Base-by-base conservation (phyloP, 2,113 vertebrate species). In the Promerops cafer region DNA sequence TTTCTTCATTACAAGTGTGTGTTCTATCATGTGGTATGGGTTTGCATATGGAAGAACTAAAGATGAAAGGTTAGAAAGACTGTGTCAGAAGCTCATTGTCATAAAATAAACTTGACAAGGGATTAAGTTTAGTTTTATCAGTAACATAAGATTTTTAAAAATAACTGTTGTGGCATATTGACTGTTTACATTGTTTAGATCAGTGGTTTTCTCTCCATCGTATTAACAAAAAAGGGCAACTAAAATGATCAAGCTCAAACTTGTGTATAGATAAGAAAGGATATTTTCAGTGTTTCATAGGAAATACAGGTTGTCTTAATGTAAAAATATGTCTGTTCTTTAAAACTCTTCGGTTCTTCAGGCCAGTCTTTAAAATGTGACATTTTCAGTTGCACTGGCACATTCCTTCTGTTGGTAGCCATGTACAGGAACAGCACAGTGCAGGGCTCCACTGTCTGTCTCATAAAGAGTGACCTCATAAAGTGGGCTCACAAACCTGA, bases 371-470 rank as follows among this genome's bases (percentile, higher is more conserved):
- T 53, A 72, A 64, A 71, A 74, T 26, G 11, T 68, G 60, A 7
- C 10, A 44, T 54, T 91, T 76, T 54, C 33, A 42, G 26, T 66
- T 87, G 42, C 31, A 10, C 16, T 79, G 40, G 28, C 54, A 44
- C 44, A 26, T 89, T 91, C 16, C 44, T 83, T 87, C 12, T 33
- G 24, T 42, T 68, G 24, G 54, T 87, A 59, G 89, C 30, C 12
- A 15, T 7, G 14, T 42, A 28, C 18, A 40, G n/a, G 39, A 37
- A 7, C 1, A 14, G 22, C 27, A 8, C 33, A 69, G 11, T 9
- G 49, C 44, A 11, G 23, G 45, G 4, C 8, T 89, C 1, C 24
- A 21, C 31, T 0, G 0, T 61, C n/a, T 93, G 60, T 13, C n/a
- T 83, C 17, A 28, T 23, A 53, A 33, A 49, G 28, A 37, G 3